phyloP scores from a whole-genome alignment of 2,888 invertebrate species.

The Heliconius erato region DNA sequence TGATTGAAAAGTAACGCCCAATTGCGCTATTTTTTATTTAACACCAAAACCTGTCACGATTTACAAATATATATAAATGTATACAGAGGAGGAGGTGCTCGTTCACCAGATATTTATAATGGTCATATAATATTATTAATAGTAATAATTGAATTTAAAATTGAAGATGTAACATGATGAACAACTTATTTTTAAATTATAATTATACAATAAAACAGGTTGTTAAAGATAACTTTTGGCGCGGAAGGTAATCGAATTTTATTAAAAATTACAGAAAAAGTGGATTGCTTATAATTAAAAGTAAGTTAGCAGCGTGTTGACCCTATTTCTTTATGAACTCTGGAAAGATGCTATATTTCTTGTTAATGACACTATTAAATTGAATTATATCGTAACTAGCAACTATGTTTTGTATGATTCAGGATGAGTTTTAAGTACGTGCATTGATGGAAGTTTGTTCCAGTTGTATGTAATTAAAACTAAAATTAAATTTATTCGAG shows the following conservation, averaged over 20 bases:
- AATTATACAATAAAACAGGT: slow-evolving; percentile 25
- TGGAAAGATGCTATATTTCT: slow-evolving; percentile 45
- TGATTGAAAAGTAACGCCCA: slow-evolving; percentile 47
- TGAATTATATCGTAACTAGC: slow-evolving; percentile 35
- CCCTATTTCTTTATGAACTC: slow-evolving; percentile 34
- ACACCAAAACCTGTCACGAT: slow-evolving; percentile 33
- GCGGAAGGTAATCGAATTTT: slow-evolving; percentile 28
- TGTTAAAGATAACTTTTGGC: slow-evolving; percentile 26
- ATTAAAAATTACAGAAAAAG: slow-evolving; percentile 30
- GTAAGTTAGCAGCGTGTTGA: slow-evolving; percentile 41
- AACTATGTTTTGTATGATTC: slow-evolving; percentile 29
- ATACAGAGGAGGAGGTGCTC: not conserved
- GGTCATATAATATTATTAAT: not conserved
- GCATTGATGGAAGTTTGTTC: not conserved
- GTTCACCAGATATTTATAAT: not conserved
- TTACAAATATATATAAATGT: not conserved
- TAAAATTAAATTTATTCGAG: not conserved
- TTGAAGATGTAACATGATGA: not conserved
- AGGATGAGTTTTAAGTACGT: slow-evolving; percentile 1
- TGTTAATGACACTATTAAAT: slow-evolving; percentile 39
- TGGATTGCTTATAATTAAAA: slow-evolving; percentile 39
- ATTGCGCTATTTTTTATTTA: slow-evolving; percentile 38
- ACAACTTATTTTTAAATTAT: slow-evolving; percentile 1
- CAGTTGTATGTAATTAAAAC: not conserved
- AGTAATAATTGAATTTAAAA: slow-evolving; percentile 7